phyloP scores from a whole-genome alignment of 2,797 vertebrate species.

The Apodemus agrarius region DNA sequence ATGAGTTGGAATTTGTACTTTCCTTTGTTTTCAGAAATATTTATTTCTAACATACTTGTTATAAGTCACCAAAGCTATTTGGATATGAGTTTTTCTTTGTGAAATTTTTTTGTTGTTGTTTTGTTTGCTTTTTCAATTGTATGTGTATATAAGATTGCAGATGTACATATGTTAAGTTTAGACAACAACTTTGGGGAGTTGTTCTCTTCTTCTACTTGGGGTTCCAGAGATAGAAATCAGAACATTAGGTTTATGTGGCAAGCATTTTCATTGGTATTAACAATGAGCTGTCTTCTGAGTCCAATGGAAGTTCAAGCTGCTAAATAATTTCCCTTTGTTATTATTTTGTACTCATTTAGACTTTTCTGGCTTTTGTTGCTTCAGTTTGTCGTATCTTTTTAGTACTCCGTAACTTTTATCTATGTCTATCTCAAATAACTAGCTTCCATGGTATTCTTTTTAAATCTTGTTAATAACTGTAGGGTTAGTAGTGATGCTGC shows the following conservation, averaged over 20 bases:
- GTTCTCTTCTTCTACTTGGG: no score
- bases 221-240: not conserved
- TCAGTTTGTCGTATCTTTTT: not conserved
- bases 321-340: not conserved
- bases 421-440: not conserved
- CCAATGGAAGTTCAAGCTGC: not conserved
- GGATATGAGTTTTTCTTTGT: not conserved
- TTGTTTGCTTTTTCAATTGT: not conserved
- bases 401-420: not conserved
- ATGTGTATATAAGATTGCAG: not conserved
- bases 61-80: not conserved
- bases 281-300: not conserved
- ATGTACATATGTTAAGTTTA: not conserved
- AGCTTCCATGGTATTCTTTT: not conserved
- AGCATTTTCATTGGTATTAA: not conserved
- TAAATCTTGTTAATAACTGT: conserved; percentile 12
- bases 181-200: not conserved
- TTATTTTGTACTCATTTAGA: not conserved
- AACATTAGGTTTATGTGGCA: not conserved
- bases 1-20: not conserved
- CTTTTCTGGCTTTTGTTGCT: not conserved
- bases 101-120: not conserved
- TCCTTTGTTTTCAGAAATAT: conserved; percentile 32
- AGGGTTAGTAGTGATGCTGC: not conserved
- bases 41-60: conserved; percentile 36